Base-by-base conservation (phyloP, 2,113 vertebrate genomes). In the Austrofundulus limnaeus region DNA sequence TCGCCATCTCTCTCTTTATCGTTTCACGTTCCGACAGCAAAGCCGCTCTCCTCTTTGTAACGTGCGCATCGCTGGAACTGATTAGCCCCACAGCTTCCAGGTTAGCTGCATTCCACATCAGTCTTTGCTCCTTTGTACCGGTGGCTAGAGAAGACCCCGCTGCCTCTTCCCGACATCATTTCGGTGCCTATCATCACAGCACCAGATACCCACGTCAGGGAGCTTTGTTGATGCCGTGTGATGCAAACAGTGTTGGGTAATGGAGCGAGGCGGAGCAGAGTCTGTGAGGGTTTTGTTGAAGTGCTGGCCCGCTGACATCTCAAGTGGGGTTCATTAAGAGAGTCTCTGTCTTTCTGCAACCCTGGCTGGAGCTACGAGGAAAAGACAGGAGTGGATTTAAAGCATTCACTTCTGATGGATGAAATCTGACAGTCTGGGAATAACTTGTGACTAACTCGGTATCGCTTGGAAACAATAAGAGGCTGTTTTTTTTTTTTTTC, bases 91-190 rank as follows among this genome's bases (percentile, higher is more conserved):
- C 72, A 34, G 48, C 75, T 81, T 75, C 78, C 69, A 77, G 77
- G 74, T 77, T 72, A 64, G 63, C 77, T 67, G 76, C 72, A 85
- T 86, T 85, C 84, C 82, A 72, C 80, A 84, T 82, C 81, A 70
- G 31, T 83, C 80, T 73, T 49, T 70, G 67, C 70, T 70, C 49
- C 82, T 79, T 79, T 81, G 78, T 84, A 63, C 72, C 19, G 38
- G 15, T 65, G 11, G 31, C 24, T 64, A 46, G 5, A 49, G 54
- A 54, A 78, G 59, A 19, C 53, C 71, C 68, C 8, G 1, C 43
- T 48, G 66, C 75, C 34, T 37, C 47, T 48, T 51, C 15, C 61
- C 51, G 65, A 80, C 65, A 66, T 67, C 71, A 84, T 71, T 82
- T 76, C 34, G 57, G 52, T 39, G 41, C 74, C 43, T 49, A 65